phyloP scores from a whole-genome alignment of 2,797 vertebrate genomes.

The Takifugu ocellatus region DNA sequence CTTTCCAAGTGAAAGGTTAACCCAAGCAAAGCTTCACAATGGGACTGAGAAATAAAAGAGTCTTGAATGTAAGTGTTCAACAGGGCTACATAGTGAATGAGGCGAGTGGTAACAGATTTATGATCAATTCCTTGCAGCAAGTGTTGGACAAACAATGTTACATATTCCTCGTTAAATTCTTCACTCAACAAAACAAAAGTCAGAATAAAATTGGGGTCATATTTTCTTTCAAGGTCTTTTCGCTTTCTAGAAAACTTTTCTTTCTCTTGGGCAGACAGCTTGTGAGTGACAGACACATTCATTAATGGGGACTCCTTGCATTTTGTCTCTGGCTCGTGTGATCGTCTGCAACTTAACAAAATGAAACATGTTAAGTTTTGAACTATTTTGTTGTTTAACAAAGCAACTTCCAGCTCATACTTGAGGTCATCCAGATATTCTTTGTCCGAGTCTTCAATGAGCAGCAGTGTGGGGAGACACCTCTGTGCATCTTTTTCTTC shows the following conservation, averaged over 20 bases:
- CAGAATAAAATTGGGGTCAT: conserved; percentile 70
- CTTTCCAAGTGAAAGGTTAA: conserved; percentile 52
- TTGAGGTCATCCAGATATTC: conserved; percentile 78
- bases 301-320: conserved; percentile 71
- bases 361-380: conserved; percentile 72
- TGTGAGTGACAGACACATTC: conserved; percentile 82
- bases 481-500: conserved; percentile 75
- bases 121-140: conserved; percentile 74
- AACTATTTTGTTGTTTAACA: conserved; percentile 64
- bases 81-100: conserved; percentile 80
- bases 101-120: conserved; percentile 58
- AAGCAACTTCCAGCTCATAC: conserved; percentile 69
- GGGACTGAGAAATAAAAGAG: conserved; percentile 80
- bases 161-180: conserved; percentile 67
- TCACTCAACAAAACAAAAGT: conserved; percentile 84
- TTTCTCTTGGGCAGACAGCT: conserved; percentile 75
- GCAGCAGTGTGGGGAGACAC: conserved; percentile 77
- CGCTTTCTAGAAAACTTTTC: conserved; percentile 71
- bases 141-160: conserved; percentile 72
- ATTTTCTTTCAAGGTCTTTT: conserved; percentile 57
- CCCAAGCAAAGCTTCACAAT: conserved; percentile 79
- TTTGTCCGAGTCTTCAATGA: conserved; percentile 79
- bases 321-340: conserved; percentile 72
- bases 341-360: conserved; percentile 78
- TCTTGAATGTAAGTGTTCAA: conserved; percentile 83